Base-by-base conservation (phyloP, 2,797 vertebrate genomes). In the Aplochiton taeniatus region DNA sequence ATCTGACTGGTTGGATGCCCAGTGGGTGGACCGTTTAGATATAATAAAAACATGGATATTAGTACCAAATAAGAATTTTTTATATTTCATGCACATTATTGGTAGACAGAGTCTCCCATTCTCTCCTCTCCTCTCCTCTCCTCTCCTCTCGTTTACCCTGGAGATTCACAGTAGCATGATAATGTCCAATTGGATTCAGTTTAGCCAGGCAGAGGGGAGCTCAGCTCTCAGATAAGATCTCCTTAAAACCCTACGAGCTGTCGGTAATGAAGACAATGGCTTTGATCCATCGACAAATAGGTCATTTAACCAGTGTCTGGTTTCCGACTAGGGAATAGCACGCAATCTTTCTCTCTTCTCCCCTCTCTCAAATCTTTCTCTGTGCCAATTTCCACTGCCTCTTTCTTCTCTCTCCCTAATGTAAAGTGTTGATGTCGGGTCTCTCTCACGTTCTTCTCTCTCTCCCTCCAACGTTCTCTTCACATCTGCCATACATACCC, bases 211-310 rank as follows among this genome's bases (percentile, higher is more conserved):
- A 88, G 85, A 87, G 75, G 80, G 83, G 78, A 76, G 81, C 83
- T 86, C 79, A 90, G 84, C 88, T 84, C 82, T 64, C 75, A 78
- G 87, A 92, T 89, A 89, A 82, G 80, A 90, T 90, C 87, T 89
- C 72, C 81, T 86, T 86, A 90, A 90, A 86, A 89, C 82, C 56
- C 83, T 86, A 90, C 85, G 85, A 89, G 86, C 88, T 87, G 88
- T 89, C 89, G 88, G 85, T 92, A 90, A 92, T 89, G 88, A 90
- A 85, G 87, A 84, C 82, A 90, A 88, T 87, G 77, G 83, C 90
- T 92, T 90, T 92, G 90, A 92, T 90, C 88, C 69, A 45, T 85
- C 81, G 78, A 90, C 88, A 91, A 91, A 90, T 91, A 86, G 86
- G 89, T 90, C 87, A 89, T 89, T 92, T 88, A 89, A 76, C 80